A percentile compares a stretch with the other conserved stretches of the same genome.
Conservation (phyloP, 2,113 vertebrate genomes). For the Ornithorhynchus anatinus region DNA sequence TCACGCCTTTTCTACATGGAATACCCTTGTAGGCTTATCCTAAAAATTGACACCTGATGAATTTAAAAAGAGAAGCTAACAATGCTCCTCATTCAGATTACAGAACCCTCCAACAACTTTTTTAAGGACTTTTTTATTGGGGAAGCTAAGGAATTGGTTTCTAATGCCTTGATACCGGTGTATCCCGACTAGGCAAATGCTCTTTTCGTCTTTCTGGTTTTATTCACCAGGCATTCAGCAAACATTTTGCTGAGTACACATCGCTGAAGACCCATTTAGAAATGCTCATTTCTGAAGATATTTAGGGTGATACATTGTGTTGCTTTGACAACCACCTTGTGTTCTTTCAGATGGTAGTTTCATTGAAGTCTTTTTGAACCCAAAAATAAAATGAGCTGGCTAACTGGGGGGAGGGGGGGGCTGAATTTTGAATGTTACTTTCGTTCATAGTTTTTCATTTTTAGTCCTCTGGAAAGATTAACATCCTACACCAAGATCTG, state of each 20-base stretch:
- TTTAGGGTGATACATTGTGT: background rate
- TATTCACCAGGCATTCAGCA: background rate
- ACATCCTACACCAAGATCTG: too few species aligned
- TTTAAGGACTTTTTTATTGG: too few species aligned
- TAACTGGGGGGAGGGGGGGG: background rate
- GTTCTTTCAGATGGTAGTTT: background rate
- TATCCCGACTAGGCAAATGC: background rate
- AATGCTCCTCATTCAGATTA: too few species aligned
- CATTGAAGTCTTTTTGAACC: background rate
- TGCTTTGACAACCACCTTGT: constrained; percentile 26
- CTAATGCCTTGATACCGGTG: too few species aligned
- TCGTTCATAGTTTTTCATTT: background rate
- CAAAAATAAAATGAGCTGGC: background rate
- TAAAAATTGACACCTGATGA: too few species aligned
- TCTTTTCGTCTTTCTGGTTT: background rate
- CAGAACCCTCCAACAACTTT: too few species aligned
- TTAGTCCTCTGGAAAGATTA: background rate
- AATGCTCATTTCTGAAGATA: background rate
- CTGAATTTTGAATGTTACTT: background rate
- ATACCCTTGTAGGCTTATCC: too few species aligned
- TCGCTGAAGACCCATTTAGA: background rate
- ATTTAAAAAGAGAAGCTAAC: too few species aligned
- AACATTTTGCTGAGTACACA: background rate
- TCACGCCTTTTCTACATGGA: too few species aligned
- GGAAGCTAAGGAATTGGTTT: too few species aligned